A percentile compares a stretch with the other conserved stretches of the same genome.
phyloP scores from a whole-genome alignment of 2,888 invertebrate species.

The Plebejus melissa region DNA sequence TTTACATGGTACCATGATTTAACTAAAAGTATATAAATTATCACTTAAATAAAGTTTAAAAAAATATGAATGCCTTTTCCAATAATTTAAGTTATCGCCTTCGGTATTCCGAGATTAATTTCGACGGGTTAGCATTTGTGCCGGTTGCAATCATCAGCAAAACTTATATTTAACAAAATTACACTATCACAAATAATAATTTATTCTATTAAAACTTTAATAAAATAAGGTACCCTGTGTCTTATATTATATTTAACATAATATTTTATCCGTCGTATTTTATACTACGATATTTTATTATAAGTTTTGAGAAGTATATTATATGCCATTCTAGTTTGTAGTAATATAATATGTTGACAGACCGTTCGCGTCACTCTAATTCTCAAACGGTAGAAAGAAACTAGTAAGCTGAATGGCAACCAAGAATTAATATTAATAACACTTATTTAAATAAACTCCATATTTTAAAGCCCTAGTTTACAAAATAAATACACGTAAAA shows the following conservation, averaged over 20 bases:
- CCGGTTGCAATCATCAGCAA: neutral
- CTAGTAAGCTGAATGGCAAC: neutral
- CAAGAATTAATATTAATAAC: conserved; percentile 12
- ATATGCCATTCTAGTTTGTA: neutral
- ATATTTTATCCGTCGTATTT: neutral
- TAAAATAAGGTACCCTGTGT: conserved; percentile 27
- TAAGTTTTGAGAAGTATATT: conserved; percentile 13
- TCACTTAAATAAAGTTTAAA: neutral
- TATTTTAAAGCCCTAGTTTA: conserved; percentile 17
- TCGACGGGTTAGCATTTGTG: conserved; percentile 1
- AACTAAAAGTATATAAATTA: neutral
- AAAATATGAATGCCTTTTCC: neutral
- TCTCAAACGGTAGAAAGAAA: neutral
- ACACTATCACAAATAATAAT: conserved; percentile 11
- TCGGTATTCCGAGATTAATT: neutral
- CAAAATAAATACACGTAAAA: conserved; percentile 12
- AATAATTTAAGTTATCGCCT: neutral
- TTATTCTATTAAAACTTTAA: neutral
- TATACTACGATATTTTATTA: neutral
- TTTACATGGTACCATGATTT: neutral
- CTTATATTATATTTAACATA: conserved; percentile 20
- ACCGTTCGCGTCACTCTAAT: neutral
- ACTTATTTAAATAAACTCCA: conserved; percentile 14
- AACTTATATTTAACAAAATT: conserved; percentile 1
- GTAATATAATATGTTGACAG: neutral